Conservation (phyloP, 2,888 invertebrate species). For the Danaus chrysippus region DNA sequence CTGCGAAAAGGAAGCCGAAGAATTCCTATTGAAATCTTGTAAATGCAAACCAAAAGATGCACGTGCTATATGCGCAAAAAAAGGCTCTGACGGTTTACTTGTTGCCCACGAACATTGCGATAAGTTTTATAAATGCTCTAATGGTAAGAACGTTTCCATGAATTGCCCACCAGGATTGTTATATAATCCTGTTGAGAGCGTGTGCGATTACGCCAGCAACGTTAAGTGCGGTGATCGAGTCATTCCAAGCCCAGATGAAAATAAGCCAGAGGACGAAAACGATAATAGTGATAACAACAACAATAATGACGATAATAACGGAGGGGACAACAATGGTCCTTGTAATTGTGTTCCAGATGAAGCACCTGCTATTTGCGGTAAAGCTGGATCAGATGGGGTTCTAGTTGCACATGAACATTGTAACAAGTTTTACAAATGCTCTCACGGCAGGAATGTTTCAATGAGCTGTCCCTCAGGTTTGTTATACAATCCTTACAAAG, state of each 20-base stretch:
- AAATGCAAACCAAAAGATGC: constrained; percentile 39
- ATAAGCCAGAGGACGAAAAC: constrained; percentile 7
- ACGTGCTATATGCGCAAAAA: constrained; percentile 36
- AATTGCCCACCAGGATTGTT: constrained; percentile 34
- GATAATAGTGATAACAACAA: constrained; percentile 23
- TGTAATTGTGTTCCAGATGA: constrained; percentile 41
- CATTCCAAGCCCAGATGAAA: constrained; percentile 15
- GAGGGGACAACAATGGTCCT: constrained; percentile 21
- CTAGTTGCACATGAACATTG: constrained; percentile 38
- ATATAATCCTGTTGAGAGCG: constrained; percentile 36
- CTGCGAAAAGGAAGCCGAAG: constrained; percentile 27
- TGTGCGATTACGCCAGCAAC: constrained; percentile 39
- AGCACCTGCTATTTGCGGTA: constrained; percentile 37
- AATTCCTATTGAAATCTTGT: constrained; percentile 12
- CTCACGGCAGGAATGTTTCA: constrained; percentile 36
- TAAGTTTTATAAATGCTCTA: constrained; percentile 39
- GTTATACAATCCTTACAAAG: constrained; percentile 40
- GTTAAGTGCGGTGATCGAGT: constrained; percentile 39
- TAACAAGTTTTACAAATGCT: constrained; percentile 45
- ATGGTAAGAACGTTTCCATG: constrained; percentile 33
- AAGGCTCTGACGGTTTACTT: constrained; percentile 35
- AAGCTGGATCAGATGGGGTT: constrained; percentile 34
- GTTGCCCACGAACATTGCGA: constrained; percentile 43
- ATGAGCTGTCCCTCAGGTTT: constrained; percentile 37
- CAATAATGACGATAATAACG: constrained; percentile 20